Conservation (phyloP, 2,888 invertebrate genomes). For the Scaeva pyrastri region DNA sequence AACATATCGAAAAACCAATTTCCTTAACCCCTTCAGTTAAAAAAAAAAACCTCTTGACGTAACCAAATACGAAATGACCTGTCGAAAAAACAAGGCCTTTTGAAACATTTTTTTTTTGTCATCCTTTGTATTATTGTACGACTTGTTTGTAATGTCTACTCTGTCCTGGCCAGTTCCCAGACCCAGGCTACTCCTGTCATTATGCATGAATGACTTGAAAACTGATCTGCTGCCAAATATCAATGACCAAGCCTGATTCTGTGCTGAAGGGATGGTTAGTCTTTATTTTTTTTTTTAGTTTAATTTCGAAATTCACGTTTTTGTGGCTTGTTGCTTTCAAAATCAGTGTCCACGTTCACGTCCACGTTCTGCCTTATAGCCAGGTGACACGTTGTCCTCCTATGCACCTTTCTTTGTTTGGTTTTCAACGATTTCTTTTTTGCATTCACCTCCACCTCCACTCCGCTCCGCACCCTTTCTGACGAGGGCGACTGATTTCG, state of each 20-base stretch:
- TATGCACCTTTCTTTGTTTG: constrained; percentile 43
- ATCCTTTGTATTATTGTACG: background rate
- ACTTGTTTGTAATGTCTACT: background rate
- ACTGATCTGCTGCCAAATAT: constrained; percentile 25
- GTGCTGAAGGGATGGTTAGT: constrained; percentile 22
- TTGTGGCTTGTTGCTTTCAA: constrained; percentile 27
- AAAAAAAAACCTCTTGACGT: background rate
- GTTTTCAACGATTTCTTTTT: constrained; percentile 39
- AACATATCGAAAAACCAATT: too few species aligned
- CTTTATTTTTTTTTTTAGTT: background rate
- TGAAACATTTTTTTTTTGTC: background rate
- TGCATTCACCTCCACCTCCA: constrained; percentile 24
- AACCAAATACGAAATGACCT: background rate
- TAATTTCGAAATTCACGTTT: background rate
- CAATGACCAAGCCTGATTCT: background rate
- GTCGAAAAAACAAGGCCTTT: background rate
- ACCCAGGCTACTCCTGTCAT: background rate
- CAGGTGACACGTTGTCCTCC: constrained; percentile 40
- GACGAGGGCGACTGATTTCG: constrained; percentile 42
- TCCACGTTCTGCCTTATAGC: background rate
- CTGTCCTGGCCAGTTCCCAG: background rate
- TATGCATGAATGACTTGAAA: background rate
- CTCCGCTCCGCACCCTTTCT: too few species aligned
- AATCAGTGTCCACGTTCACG: background rate
- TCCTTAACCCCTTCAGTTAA: too few species aligned